Evolutionary conservation across 2,113 vertebrate genomes (phyloP).

Genomic region (Ceyx margarethae): DNA sequence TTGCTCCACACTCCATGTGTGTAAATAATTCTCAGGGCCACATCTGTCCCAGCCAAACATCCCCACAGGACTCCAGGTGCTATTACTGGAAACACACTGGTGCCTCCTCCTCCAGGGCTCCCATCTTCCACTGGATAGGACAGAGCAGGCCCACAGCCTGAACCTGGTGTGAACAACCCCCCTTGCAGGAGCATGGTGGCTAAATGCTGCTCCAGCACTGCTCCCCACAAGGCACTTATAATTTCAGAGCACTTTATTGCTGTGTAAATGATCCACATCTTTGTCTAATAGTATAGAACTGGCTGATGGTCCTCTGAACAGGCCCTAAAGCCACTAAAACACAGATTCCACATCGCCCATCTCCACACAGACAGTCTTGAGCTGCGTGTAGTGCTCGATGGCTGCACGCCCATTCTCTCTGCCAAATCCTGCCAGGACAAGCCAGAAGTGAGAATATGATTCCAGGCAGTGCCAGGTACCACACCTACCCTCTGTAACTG

Average conservation of each 20-base stretch:
- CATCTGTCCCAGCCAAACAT: not conserved
- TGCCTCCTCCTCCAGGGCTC: not conserved
- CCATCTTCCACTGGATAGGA: not conserved
- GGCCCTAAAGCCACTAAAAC: constrained; percentile 72
- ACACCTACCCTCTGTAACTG: not conserved
- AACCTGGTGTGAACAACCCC: not conserved
- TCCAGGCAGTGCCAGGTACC: not conserved
- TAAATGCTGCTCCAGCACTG: not conserved
- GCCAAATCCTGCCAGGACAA: constrained; percentile 84
- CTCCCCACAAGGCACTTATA: not conserved
- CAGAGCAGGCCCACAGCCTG: not conserved
- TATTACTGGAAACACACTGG: not conserved
- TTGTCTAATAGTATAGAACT: not conserved
- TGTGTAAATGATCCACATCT: not conserved
- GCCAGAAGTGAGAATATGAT: not conserved
- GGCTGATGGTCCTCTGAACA: not conserved
- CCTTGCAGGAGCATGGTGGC: not conserved
- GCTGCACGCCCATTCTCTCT: constrained; percentile 91
- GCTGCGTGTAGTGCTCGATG: constrained; percentile 90
- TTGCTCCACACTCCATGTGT: not conserved
- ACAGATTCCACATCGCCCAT: constrained; percentile 88
- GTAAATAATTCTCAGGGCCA: not conserved
- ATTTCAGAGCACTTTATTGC: not conserved
- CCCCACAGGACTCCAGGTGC: not conserved
- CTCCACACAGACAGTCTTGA: constrained; percentile 94